Conservation (phyloP, 2,888 invertebrate species). For the Trissolcus brochymenae region DNA sequence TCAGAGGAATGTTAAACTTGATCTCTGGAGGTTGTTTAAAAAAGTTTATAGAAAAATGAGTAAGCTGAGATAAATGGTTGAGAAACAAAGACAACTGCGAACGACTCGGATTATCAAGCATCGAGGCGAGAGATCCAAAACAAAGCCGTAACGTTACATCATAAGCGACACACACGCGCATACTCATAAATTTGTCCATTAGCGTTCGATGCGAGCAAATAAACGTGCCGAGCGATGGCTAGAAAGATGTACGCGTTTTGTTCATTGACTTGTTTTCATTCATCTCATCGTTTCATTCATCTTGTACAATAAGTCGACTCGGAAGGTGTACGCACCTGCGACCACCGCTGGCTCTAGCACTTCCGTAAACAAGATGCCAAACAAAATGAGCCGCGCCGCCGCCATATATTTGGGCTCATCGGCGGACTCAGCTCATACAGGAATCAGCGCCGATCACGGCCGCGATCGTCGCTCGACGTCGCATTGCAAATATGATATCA, state of each 20-base stretch:
- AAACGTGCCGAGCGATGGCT: too few species aligned
- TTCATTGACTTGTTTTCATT: too few species aligned
- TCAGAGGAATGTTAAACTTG: too few species aligned
- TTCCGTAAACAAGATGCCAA: constrained; percentile 76
- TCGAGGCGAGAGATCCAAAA: constrained; percentile 8
- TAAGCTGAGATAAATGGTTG: too few species aligned
- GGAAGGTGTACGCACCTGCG: constrained; percentile 68
- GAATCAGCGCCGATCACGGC: constrained; percentile 67
- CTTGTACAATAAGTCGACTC: too few species aligned
- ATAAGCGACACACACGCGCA: constrained; percentile 12
- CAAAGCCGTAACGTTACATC: constrained; percentile 36
- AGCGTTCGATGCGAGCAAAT: too few species aligned
- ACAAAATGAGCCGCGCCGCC: constrained; percentile 75
- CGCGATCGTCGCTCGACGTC: constrained; percentile 63
- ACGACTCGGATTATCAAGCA: not conserved
- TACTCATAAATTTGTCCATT: not conserved
- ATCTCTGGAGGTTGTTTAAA: too few species aligned
- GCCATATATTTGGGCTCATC: constrained; percentile 75
- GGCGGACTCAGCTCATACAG: constrained; percentile 67
- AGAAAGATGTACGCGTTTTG: not conserved
- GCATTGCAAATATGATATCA: constrained; percentile 21
- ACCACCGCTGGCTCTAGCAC: constrained; percentile 72
- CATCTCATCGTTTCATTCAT: too few species aligned
- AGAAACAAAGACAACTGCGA: too few species aligned
- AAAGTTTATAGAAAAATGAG: too few species aligned